Conservation (phyloP, 1,140 invertebrate genomes). For the Bombus superbus region DNA sequence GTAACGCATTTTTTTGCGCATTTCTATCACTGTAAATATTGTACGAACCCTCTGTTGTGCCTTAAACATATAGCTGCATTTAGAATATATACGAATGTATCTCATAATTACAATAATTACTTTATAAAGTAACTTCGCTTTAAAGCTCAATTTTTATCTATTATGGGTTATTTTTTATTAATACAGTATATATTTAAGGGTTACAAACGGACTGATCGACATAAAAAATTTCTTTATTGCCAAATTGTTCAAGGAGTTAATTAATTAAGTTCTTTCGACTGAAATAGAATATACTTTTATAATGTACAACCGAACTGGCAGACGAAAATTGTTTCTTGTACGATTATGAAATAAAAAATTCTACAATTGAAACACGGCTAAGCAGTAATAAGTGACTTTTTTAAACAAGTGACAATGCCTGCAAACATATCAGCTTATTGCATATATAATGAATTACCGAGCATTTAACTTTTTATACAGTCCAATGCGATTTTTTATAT, state of each 20-base stretch:
- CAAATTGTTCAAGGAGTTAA: not conserved
- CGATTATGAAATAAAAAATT: constrained; percentile 5
- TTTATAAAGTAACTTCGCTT: constrained; percentile 44
- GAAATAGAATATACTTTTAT: constrained; percentile 6
- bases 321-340: not conserved
- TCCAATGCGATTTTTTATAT: not conserved
- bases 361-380: not conserved
- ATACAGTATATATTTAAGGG: constrained; percentile 19
- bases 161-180: constrained; percentile 4
- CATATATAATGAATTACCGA: not conserved
- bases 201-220: constrained; percentile 9
- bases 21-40: constrained; percentile 54
- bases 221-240: constrained; percentile 28
- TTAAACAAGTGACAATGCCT: not conserved
- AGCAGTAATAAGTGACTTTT: not conserved
- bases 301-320: not conserved
- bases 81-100: constrained; percentile 25
- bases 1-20: constrained; percentile 10
- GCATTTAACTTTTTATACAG: not conserved
- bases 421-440: constrained; percentile 20
- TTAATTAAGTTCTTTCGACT: constrained; percentile 23
- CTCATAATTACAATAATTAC: constrained; percentile 34
- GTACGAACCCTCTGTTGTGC: constrained; percentile 60
- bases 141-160: constrained; percentile 58
- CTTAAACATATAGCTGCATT: constrained; percentile 61